phyloP scores from a whole-genome alignment of 1,140 invertebrate species.

The Scaptodrosophila lebanonensis region DNA sequence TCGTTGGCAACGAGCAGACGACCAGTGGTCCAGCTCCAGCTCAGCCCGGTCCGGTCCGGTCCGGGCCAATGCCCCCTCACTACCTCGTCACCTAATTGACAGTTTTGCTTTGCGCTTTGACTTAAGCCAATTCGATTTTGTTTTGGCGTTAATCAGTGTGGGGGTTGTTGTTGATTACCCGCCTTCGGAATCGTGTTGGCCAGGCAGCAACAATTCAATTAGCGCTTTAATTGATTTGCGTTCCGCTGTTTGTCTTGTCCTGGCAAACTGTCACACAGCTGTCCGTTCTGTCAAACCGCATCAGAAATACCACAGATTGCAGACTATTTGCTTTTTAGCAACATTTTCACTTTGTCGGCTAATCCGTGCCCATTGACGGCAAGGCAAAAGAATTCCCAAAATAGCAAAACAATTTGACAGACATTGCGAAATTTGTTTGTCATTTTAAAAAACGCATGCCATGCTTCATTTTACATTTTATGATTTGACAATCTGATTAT shows the following conservation, averaged over 20 bases:
- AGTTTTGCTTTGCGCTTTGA: constrained; percentile 25
- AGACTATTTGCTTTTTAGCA: no score
- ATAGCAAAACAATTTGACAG: no score
- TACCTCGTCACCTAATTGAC: neutral
- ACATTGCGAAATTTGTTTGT: no score
- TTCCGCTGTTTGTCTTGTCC: constrained; percentile 25
- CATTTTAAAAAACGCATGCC: no score
- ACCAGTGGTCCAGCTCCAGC: neutral
- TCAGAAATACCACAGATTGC: neutral
- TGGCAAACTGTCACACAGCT: neutral
- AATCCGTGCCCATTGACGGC: no score
- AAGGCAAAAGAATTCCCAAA: no score
- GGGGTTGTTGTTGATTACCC: constrained; percentile 2
- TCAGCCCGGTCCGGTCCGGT: neutral
- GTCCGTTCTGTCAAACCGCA: neutral
- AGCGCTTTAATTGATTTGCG: constrained; percentile 42
- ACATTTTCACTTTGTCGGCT: no score
- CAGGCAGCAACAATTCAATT: constrained; percentile 40
- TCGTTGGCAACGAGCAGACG: neutral
- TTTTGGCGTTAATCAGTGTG: constrained; percentile 38
- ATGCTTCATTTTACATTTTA: no score
- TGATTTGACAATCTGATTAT: no score
- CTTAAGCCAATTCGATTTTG: constrained; percentile 36
- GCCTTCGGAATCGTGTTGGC: neutral
- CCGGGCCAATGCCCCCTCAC: neutral